A percentile compares a stretch with the other conserved stretches of the same genome.
Conservation (phyloP, 2,113 vertebrate genomes). For the Prolemur simus region DNA sequence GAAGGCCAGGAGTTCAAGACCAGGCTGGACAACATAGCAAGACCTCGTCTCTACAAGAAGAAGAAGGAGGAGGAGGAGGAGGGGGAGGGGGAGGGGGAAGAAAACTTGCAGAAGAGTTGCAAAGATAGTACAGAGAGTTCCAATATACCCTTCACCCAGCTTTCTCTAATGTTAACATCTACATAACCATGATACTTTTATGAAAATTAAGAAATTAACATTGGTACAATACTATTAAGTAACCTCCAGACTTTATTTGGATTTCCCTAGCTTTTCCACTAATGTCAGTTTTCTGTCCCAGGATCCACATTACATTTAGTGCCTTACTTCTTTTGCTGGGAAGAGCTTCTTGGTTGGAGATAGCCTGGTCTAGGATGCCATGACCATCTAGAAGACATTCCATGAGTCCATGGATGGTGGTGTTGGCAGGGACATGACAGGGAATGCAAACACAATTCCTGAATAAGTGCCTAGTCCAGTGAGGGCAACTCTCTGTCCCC, state of each 20-base stretch:
- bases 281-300: background rate
- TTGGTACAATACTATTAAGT: background rate
- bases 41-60: too few relatives aligned
- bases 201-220: background rate
- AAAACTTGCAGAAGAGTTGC: background rate
- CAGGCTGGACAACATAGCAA: too few relatives aligned
- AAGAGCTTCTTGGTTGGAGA: background rate
- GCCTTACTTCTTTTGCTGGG: background rate
- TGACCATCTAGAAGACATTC: background rate
- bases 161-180: background rate
- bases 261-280: background rate
- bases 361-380: background rate
- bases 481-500: background rate
- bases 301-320: background rate
- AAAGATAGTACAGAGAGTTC: background rate
- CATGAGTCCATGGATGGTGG: background rate
- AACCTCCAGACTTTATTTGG: background rate
- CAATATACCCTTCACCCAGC: background rate
- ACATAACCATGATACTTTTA: background rate
- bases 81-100: too few relatives aligned
- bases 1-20: too few relatives aligned
- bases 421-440: background rate
- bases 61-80: too few relatives aligned
- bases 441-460: background rate
- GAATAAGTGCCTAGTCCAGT: background rate